Conservation (phyloP, 2,797 vertebrate genomes). For the Enteromius viviparus region DNA sequence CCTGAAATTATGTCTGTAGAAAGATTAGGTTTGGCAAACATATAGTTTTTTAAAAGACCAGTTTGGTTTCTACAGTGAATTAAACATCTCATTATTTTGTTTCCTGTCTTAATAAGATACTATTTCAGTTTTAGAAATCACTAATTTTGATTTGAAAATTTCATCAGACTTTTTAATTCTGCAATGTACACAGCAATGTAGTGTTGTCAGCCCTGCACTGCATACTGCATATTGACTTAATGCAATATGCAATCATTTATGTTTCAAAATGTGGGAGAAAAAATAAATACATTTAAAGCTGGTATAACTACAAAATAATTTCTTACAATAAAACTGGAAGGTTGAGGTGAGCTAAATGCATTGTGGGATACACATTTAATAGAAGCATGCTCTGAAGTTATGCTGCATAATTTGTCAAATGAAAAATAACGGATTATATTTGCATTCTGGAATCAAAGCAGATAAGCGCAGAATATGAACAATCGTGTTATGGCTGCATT, state of each 20-base stretch:
- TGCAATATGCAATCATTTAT: background rate
- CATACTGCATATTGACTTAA: too few relatives aligned
- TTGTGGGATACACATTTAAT: background rate
- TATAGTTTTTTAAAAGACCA: background rate
- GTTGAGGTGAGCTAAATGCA: background rate
- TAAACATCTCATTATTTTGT: background rate
- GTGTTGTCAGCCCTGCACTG: background rate
- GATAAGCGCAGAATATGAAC: background rate
- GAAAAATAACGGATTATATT: background rate
- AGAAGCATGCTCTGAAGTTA: background rate
- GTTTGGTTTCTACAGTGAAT: background rate
- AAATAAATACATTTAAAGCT: background rate
- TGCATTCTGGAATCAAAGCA: background rate
- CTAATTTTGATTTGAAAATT: background rate
- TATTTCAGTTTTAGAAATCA: background rate
- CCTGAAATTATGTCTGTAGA: background rate
- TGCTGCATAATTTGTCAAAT: background rate
- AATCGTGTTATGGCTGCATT: slow-evolving; percentile 32
- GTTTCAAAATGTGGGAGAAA: background rate
- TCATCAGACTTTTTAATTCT: too few relatives aligned
- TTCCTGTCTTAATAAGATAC: background rate
- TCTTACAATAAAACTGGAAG: background rate
- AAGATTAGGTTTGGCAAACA: background rate
- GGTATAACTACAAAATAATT: background rate
- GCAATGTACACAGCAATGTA: background rate